Evolutionary conservation across 2,113 vertebrate species (phyloP).

Genomic region (Solea senegalensis): DNA sequence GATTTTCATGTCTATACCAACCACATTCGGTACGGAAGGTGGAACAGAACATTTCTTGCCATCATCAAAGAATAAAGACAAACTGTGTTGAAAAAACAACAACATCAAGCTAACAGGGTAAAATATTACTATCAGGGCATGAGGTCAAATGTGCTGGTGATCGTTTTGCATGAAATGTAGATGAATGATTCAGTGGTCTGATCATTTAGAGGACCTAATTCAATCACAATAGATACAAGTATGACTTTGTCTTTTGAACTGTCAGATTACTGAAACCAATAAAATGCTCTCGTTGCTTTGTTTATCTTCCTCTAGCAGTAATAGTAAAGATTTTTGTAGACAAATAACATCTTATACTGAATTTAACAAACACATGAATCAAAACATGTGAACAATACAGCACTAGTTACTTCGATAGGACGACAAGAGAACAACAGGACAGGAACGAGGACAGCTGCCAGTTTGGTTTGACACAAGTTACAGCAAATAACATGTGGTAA

Average conservation of each 20-base stretch:
- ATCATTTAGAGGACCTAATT: background rate
- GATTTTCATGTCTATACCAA: no score
- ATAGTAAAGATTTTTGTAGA: no score
- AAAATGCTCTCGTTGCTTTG: no score
- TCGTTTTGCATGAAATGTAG: slow-evolving; percentile 49
- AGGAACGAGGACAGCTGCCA: slow-evolving; percentile 53
- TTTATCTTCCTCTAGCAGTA: no score
- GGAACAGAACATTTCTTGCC: background rate
- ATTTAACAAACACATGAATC: slow-evolving; percentile 3
- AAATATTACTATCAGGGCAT: background rate
- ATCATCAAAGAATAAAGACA: slow-evolving; percentile 5
- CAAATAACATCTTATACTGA: no score
- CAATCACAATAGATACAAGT: background rate
- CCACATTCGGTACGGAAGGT: no score
- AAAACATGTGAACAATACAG: slow-evolving; percentile 49
- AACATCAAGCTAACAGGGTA: slow-evolving; percentile 6
- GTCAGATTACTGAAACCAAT: no score
- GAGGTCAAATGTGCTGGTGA: slow-evolving; percentile 23
- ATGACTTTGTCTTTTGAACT: no score
- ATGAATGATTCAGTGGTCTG: slow-evolving; percentile 3
- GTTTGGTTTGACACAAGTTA: slow-evolving; percentile 58
- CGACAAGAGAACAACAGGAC: slow-evolving; percentile 53
- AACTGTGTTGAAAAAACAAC: slow-evolving; percentile 22
- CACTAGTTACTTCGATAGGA: slow-evolving; percentile 55
- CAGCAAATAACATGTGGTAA: slow-evolving; percentile 66